phyloP scores from a whole-genome alignment of 2,797 vertebrate genomes.

The Poecilia velifera region DNA sequence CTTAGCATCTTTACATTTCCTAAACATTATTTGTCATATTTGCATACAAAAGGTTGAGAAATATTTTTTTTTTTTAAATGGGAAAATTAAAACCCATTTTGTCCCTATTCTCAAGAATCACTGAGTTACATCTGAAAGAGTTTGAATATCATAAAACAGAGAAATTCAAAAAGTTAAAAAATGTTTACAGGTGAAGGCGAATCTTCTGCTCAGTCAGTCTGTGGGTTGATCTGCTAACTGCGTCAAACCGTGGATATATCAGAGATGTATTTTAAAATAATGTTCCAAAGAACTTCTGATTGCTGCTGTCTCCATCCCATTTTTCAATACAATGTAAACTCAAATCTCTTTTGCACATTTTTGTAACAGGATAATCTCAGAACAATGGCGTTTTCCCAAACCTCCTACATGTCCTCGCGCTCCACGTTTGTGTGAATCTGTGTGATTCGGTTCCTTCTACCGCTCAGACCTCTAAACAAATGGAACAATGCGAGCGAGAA shows the following conservation, averaged over 20 bases:
- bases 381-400: not conserved
- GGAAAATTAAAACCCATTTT: no score
- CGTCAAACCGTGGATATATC: not conserved
- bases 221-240: not conserved
- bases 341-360: not conserved
- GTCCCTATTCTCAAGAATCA: no score
- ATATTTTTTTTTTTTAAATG: no score
- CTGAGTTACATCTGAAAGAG: not conserved
- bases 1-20: no score
- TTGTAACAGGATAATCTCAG: not conserved
- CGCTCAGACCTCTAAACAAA: conserved; percentile 15
- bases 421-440: not conserved
- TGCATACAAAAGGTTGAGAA: no score
- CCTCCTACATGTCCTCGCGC: not conserved
- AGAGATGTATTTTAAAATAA: not conserved
- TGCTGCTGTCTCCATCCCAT: not conserved
- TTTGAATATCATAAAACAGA: not conserved
- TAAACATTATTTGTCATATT: no score
- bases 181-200: not conserved
- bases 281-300: not conserved
- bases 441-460: conserved; percentile 9
- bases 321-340: not conserved
- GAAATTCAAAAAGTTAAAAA: not conserved
- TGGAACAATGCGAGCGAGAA: conserved; percentile 13
- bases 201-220: not conserved